phyloP scores from a whole-genome alignment of 2,113 vertebrate species.

The Manacus vitellinus region DNA sequence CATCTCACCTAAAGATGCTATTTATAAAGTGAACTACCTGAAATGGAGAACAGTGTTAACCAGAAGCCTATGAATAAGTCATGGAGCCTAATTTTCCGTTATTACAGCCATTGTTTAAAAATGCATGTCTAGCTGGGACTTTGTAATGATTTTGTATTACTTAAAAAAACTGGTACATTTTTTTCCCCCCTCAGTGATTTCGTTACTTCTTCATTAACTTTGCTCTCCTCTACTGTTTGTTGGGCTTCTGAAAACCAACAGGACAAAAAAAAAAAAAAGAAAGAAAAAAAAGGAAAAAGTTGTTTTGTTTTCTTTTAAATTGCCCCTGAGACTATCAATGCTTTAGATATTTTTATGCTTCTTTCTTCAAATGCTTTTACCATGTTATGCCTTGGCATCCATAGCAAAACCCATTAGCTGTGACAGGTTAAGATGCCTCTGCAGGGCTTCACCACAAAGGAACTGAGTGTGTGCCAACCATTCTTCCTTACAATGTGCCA shows the following conservation, averaged over 20 bases:
- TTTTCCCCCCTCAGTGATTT: slow-evolving; percentile 24
- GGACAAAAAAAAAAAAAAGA: background rate
- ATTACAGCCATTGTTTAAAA: slow-evolving; percentile 81
- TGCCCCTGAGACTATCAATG: slow-evolving; percentile 18
- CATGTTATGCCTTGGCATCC: slow-evolving; percentile 63
- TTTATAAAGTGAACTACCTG: slow-evolving; percentile 68
- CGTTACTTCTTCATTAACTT: slow-evolving; percentile 58
- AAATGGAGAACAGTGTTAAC: slow-evolving; percentile 67
- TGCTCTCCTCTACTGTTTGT: background rate
- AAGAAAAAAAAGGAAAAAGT: background rate
- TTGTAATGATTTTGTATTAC: slow-evolving; percentile 75
- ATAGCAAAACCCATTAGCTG: slow-evolving; percentile 62
- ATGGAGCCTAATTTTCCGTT: slow-evolving; percentile 80
- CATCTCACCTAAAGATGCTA: slow-evolving; percentile 56
- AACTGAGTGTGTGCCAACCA: slow-evolving; percentile 33
- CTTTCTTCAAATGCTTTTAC: slow-evolving; percentile 59
- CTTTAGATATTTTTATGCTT: slow-evolving; percentile 35
- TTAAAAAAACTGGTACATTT: slow-evolving; percentile 70
- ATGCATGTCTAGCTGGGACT: slow-evolving; percentile 73
- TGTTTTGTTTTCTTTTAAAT: background rate
- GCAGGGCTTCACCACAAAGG: slow-evolving; percentile 43
- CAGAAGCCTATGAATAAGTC: slow-evolving; percentile 79
- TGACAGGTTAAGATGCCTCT: slow-evolving; percentile 66
- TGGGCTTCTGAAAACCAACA: slow-evolving; percentile 11
- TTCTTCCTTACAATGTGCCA: background rate